Evolutionary conservation across 1,140 invertebrate species (phyloP).

Genomic region (Drosophila albomicans): DNA sequence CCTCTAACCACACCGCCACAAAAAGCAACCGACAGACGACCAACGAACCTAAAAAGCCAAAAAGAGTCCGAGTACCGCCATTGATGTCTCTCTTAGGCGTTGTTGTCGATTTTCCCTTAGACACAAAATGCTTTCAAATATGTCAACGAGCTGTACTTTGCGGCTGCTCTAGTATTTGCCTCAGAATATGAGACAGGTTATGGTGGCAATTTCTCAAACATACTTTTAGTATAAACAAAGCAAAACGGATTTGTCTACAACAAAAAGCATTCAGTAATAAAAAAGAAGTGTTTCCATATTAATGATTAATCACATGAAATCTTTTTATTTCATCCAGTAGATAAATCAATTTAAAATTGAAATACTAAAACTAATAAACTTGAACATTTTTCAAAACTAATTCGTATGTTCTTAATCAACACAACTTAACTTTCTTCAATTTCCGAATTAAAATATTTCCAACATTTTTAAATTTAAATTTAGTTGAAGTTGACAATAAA

Average conservation of each 20-base stretch:
- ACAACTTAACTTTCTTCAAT: too few species aligned
- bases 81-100: slow-evolving; percentile 30
- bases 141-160: slow-evolving; percentile 48
- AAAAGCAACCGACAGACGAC: slow-evolving; percentile 2
- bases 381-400: too few species aligned
- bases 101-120: slow-evolving; percentile 41
- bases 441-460: too few species aligned
- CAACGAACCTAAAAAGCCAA: slow-evolving; percentile 6
- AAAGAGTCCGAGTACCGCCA: not conserved
- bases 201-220: not conserved
- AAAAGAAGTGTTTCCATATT: not conserved
- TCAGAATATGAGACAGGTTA: not conserved
- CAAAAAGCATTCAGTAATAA: not conserved
- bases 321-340: too few species aligned
- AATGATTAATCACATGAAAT: too few species aligned
- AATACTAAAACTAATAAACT: too few species aligned
- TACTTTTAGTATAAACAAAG: not conserved
- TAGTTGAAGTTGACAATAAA: too few species aligned
- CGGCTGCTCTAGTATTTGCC: not conserved
- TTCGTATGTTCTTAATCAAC: too few species aligned
- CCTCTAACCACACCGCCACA: not conserved
- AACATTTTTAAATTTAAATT: too few species aligned
- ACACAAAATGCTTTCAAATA: slow-evolving; percentile 53
- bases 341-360: too few species aligned
- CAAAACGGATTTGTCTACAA: not conserved